These are phyloP conservation scores for Sinella curviseta DNA, from an alignment of 1,140 invertebrate genomes.

Conservation along the genomic window DNA sequence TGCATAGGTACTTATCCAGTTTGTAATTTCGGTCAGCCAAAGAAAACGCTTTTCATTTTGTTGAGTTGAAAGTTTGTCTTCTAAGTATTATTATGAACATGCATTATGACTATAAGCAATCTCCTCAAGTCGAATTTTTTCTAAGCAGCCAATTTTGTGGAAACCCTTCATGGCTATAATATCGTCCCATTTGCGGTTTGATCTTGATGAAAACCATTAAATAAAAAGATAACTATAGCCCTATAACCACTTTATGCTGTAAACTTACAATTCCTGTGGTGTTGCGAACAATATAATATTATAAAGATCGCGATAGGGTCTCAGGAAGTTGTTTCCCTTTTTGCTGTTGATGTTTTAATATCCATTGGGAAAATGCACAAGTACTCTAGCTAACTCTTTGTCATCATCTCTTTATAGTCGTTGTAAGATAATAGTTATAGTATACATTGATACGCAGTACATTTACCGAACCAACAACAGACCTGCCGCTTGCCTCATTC, in stretches of 20 bases:
- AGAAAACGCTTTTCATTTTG: too few species aligned
- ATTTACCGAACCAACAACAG: too few species aligned
- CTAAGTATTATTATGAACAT: too few species aligned
- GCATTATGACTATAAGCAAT: too few species aligned
- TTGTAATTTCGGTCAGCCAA: too few species aligned
- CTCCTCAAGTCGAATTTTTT: background rate
- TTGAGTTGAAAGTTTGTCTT: too few species aligned
- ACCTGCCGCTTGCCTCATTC: too few species aligned
- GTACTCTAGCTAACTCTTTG: background rate
- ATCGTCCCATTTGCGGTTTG: slow-evolving; percentile 12
- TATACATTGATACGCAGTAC: background rate
- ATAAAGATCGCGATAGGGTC: background rate
- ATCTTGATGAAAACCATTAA: slow-evolving; percentile 11
- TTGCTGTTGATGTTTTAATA: background rate
- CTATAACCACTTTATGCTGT: background rate
- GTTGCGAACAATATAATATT: background rate
- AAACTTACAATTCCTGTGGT: background rate
- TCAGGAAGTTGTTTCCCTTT: background rate
- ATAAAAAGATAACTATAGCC: background rate
- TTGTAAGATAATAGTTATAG: background rate
- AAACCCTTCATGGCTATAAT: background rate
- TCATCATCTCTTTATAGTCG: background rate
- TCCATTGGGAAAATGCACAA: slow-evolving; percentile 18
- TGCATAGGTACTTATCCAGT: too few species aligned
- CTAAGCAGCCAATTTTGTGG: slow-evolving; percentile 15